Percentiles rank a stretch among this genome's conserved stretches.
phyloP scores from a whole-genome alignment of 2,797 vertebrate species.

The Anguilla pacifica region DNA sequence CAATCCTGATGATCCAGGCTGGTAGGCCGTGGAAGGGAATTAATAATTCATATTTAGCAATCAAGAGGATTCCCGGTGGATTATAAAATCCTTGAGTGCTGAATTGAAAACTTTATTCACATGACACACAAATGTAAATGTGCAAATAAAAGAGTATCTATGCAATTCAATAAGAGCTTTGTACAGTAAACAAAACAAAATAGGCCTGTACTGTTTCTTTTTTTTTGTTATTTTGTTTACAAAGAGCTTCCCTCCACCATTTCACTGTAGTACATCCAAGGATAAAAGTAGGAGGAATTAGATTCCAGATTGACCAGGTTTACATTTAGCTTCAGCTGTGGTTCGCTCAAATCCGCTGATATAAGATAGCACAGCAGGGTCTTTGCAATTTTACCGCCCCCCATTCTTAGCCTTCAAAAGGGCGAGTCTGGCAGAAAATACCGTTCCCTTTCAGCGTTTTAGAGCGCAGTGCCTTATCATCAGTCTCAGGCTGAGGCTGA shows the following conservation, averaged over 20 bases:
- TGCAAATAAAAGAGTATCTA: neutral
- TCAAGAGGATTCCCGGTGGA: constrained; percentile 4
- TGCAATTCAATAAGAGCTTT: neutral
- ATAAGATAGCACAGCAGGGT: constrained; percentile 37
- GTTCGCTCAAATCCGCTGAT: constrained; percentile 38
- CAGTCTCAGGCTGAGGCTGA: neutral
- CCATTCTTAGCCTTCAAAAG: neutral
- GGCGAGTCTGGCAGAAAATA: neutral
- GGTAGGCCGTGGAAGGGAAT: neutral
- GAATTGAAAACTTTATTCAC: neutral
- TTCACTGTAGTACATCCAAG: neutral
- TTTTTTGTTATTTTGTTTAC: neutral
- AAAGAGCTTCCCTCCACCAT: neutral
- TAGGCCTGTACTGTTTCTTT: neutral
- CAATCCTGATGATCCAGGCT: neutral
- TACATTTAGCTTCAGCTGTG: constrained; percentile 47
- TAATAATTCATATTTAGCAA: constrained; percentile 10
- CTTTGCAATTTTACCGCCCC: neutral
- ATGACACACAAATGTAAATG: neutral
- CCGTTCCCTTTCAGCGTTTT: neutral
- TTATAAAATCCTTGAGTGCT: neutral
- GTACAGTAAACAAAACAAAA: neutral
- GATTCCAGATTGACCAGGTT: constrained; percentile 28
- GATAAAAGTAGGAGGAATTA: constrained; percentile 19
- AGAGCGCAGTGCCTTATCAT: neutral